Conservation (phyloP, 1,140 invertebrate species). For the Leptinotarsa undecemlineata region DNA sequence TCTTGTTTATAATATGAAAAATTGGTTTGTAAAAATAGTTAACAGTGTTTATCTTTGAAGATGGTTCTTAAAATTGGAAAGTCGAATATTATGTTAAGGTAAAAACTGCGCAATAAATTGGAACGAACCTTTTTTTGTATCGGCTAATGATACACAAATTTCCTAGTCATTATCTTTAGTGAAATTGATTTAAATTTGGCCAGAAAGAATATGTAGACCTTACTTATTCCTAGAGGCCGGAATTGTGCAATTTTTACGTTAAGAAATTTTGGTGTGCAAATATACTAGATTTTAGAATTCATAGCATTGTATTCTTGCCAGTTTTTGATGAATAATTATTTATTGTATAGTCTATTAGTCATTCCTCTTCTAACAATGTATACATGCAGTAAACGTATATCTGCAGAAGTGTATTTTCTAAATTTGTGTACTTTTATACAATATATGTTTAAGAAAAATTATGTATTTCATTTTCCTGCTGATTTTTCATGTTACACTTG, state of each 20-base stretch:
- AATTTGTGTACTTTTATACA: conserved; percentile 47
- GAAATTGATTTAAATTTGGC: conserved; percentile 23
- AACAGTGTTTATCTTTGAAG: conserved; percentile 20
- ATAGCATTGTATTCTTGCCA: not conserved
- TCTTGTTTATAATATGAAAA: too few relatives aligned
- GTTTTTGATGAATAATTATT: conserved; percentile 23
- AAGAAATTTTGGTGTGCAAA: conserved; percentile 16
- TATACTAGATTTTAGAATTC: not conserved
- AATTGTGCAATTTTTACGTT: conserved; percentile 35
- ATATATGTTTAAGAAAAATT: conserved; percentile 33
- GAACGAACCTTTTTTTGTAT: conserved; percentile 34
- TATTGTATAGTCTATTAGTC: conserved; percentile 23
- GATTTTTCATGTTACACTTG: not conserved
- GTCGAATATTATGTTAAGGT: not conserved
- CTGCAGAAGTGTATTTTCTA: conserved; percentile 38
- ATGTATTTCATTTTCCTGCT: conserved; percentile 2
- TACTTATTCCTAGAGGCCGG: conserved; percentile 19
- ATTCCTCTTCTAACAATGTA: conserved; percentile 19
- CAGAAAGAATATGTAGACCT: conserved; percentile 12
- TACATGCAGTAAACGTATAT: conserved; percentile 17
- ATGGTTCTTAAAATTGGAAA: not conserved
- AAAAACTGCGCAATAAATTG: not conserved
- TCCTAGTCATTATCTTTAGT: conserved; percentile 47
- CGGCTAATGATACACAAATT: conserved; percentile 50
- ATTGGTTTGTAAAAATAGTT: not conserved